Evolutionary conservation across 2,888 invertebrate species (phyloP).

Genomic region (Drosophila suboccidentalis): DNA sequence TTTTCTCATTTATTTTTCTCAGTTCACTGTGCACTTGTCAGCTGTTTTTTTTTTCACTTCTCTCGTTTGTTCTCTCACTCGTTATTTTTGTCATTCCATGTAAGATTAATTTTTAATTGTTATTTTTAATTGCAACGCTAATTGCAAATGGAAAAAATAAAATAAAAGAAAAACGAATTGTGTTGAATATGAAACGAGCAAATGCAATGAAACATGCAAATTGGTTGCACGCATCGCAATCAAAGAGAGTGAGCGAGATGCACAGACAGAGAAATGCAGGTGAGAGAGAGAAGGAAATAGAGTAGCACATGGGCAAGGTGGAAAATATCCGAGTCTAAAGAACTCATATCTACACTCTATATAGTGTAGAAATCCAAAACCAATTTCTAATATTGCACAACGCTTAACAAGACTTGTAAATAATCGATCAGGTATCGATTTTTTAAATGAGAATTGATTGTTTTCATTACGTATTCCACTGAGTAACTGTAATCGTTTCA

Average conservation of each 20-base stretch:
- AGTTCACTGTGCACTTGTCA: constrained; percentile 62
- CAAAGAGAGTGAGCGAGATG: not conserved
- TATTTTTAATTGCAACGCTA: constrained; percentile 68
- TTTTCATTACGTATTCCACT: constrained; percentile 3
- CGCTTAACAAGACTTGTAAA: not conserved
- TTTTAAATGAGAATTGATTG: constrained; percentile 14
- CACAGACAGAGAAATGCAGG: not conserved
- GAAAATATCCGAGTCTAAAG: constrained; percentile 14
- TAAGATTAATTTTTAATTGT: constrained; percentile 65
- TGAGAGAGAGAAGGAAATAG: not conserved
- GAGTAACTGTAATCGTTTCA: not conserved
- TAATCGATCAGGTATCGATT: constrained; percentile 10
- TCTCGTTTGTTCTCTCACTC: not conserved
- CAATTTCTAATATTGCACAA: not conserved
- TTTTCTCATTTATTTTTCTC: constrained; percentile 26
- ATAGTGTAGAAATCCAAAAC: not conserved
- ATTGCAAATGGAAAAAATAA: constrained; percentile 55
- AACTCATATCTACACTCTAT: not conserved
- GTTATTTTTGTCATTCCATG: not conserved
- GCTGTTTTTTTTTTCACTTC: constrained; percentile 52
- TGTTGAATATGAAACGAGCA: constrained; percentile 26
- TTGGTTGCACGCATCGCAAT: constrained; percentile 45
- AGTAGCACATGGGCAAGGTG: constrained; percentile 2
- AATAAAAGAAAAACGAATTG: constrained; percentile 22
- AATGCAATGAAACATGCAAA: constrained; percentile 64